Evolutionary conservation across 2,888 invertebrate species (phyloP), one percentile per base, ranked within the genome.

Genomic region (Cerceris rybyensis): DNA sequence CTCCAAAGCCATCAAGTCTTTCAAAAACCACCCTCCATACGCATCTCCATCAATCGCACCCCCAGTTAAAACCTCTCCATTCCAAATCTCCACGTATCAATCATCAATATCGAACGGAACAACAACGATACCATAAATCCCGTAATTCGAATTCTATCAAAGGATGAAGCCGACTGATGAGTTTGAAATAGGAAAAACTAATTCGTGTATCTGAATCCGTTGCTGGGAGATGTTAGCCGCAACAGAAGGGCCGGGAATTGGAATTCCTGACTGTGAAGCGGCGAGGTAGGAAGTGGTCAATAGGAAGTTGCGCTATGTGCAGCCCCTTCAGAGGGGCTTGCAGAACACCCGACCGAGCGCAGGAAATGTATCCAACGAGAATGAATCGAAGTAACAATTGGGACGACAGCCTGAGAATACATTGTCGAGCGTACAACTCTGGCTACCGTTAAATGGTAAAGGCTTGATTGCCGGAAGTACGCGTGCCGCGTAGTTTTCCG

Each of bases 291-390:
- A 84, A 84, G 80, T 82, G 80, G 67, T 75, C 82, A 84, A 84
- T 84, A 84, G 84, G 81, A 84, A 84, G 82, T 84, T 82, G 75
- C 67, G 71, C 52, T 68, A 59, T 55, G 80, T 70, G 80, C 58
- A 46, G 59, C 39, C 43, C 49, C 70, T 66, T 70, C 68, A 14
- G 52, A 49, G 70, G 69, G 55, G 55, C 14, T 66, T 43, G 72
- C 63, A 46, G 73, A 57, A 63, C 64, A 64, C 59, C 55, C 58
- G 28, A 41, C 66, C 41, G 61, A 70, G 55, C 59, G n/a, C 80
- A 76, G 84, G 84, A 84, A 83, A 81, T 77, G 79, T 70, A 84
- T 75, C 76, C 80, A 72, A 55, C 63, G 57, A 54, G 63, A 60
- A 59, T 77, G 70, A 76, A 79, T 83, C 81, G 84, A 83, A 79